A percentile compares a stretch with the other conserved stretches of the same genome.
Evolutionary conservation across 2,797 vertebrate genomes (phyloP).

Genomic region (Schizopygopsis malacanthus): DNA sequence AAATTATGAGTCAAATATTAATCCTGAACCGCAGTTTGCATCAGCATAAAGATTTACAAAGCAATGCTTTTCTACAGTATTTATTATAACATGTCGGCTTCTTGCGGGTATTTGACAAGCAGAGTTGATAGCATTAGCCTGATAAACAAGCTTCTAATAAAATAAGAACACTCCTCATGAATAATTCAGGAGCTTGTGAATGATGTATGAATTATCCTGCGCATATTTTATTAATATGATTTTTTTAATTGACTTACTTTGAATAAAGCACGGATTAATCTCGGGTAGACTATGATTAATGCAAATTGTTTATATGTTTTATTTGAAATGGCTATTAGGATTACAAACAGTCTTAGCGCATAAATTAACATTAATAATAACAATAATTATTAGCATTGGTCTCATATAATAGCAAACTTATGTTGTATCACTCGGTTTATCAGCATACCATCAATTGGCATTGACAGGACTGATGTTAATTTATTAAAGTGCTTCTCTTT

Average conservation of each 20-base stretch:
- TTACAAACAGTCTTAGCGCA: not conserved
- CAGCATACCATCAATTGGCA: not conserved
- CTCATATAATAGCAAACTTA: not conserved
- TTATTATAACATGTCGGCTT: constrained; percentile 29
- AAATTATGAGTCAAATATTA: not conserved
- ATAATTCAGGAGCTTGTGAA: constrained; percentile 81
- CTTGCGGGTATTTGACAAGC: constrained; percentile 53
- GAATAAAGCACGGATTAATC: constrained; percentile 80
- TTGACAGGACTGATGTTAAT: not conserved
- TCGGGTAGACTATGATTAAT: constrained; percentile 77
- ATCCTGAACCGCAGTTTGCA: not conserved
- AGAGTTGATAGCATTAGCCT: constrained; percentile 56
- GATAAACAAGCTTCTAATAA: constrained; percentile 72
- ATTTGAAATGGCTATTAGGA: constrained; percentile 19
- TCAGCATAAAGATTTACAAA: not conserved
- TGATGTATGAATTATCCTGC: constrained; percentile 78
- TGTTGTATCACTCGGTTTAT: not conserved
- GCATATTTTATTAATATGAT: constrained; percentile 83
- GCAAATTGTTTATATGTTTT: constrained; percentile 24
- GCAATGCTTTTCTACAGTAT: constrained; percentile 29
- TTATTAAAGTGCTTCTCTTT: not conserved
- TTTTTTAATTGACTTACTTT: constrained; percentile 72
- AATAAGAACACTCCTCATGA: constrained; percentile 71
- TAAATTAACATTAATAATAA: not conserved
- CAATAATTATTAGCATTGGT: not conserved